phyloP scores from a whole-genome alignment of 2,797 vertebrate genomes.

The Channa striata region DNA sequence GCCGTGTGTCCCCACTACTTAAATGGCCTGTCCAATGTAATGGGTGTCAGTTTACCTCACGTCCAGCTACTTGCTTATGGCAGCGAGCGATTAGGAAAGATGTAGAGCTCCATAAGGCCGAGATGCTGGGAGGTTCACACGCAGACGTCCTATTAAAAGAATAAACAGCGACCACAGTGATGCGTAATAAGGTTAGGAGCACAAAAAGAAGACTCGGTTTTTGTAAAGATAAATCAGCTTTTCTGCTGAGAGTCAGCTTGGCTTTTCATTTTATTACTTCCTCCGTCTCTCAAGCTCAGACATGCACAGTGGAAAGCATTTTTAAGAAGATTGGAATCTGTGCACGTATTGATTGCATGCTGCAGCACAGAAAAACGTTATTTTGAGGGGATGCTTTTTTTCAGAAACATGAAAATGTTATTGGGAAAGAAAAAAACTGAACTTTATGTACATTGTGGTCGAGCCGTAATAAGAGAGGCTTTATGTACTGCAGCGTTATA shows the following conservation, averaged over 20 bases:
- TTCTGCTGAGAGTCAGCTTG: slow-evolving; percentile 26
- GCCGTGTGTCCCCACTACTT: neutral
- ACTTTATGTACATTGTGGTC: no score
- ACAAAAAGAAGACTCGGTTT: slow-evolving; percentile 40
- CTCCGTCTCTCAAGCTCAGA: neutral
- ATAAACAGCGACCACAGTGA: slow-evolving; percentile 52
- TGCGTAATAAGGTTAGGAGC: slow-evolving; percentile 61
- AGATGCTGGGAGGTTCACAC: slow-evolving; percentile 37
- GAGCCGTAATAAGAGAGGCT: no score
- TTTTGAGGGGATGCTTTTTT: no score
- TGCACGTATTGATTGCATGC: neutral
- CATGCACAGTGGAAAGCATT: neutral
- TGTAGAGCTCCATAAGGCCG: slow-evolving; percentile 43
- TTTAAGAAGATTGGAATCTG: neutral
- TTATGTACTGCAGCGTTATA: no score
- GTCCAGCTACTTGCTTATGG: slow-evolving; percentile 36
- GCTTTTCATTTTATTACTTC: neutral
- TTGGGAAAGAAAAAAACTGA: no score
- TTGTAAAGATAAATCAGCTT: slow-evolving; percentile 49
- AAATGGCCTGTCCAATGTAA: slow-evolving; percentile 29
- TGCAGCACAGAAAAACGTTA: neutral
- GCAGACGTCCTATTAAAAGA: slow-evolving; percentile 59
- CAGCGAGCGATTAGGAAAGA: slow-evolving; percentile 66
- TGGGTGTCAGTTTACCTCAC: slow-evolving; percentile 40
- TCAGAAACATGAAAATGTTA: no score